phyloP scores from a whole-genome alignment of 1,140 invertebrate species.

The Anastrepha obliqua region DNA sequence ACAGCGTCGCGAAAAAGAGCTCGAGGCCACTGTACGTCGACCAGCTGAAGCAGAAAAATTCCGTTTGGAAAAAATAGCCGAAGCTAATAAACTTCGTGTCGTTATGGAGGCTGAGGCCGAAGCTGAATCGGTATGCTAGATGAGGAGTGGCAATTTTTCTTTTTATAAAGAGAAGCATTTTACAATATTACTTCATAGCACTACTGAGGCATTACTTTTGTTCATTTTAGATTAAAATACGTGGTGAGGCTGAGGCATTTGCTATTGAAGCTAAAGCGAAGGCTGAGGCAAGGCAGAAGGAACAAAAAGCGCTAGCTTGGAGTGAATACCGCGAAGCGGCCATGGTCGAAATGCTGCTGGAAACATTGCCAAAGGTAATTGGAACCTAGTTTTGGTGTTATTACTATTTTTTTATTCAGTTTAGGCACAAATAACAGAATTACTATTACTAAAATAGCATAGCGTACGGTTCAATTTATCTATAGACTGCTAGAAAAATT shows the following conservation, averaged over 20 bases:
- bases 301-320: slow-evolving; percentile 96
- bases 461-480: too few relatives aligned
- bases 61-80: slow-evolving; percentile 93
- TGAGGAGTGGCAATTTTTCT: neutral
- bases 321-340: slow-evolving; percentile 97
- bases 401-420: neutral
- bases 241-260: slow-evolving; percentile 93
- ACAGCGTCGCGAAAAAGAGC: slow-evolving; percentile 87
- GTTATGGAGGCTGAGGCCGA: slow-evolving; percentile 96
- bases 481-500: too few relatives aligned
- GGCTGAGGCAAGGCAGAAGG: slow-evolving; percentile 97
- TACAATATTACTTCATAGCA: slow-evolving; percentile 23
- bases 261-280: slow-evolving; percentile 95
- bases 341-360: slow-evolving; percentile 97
- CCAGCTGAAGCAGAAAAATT: slow-evolving; percentile 97
- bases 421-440: too few relatives aligned
- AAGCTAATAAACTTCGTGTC: slow-evolving; percentile 90
- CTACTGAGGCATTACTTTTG: slow-evolving; percentile 25
- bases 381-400: neutral
- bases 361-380: slow-evolving; percentile 93
- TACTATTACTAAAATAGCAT: too few relatives aligned
- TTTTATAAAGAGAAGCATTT: too few relatives aligned
- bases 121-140: slow-evolving; percentile 86
- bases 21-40: slow-evolving; percentile 92
- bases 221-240: slow-evolving; percentile 74